Conservation (phyloP, 2,797 vertebrate species). For the Poecile montanus region DNA sequence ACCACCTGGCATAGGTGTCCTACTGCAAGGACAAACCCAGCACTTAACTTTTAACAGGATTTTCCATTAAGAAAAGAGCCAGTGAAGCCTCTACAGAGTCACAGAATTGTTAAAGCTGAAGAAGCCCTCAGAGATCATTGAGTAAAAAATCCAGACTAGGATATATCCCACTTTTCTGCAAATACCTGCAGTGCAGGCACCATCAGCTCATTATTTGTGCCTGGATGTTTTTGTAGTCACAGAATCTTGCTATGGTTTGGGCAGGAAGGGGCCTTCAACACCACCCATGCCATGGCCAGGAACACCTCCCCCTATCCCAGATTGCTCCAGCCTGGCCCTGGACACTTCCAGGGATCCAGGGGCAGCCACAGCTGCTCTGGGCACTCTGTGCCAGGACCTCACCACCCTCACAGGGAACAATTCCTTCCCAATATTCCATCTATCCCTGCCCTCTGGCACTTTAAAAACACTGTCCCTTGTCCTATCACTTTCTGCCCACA, state of each 20-base stretch:
- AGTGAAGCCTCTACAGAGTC: neutral
- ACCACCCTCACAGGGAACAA: neutral
- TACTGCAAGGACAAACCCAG: neutral
- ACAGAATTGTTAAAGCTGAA: neutral
- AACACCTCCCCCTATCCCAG: neutral
- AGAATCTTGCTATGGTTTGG: neutral
- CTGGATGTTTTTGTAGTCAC: neutral
- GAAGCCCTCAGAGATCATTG: fast-evolving
- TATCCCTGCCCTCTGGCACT: neutral
- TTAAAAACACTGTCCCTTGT: neutral
- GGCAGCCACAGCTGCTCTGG: neutral
- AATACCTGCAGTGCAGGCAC: neutral
- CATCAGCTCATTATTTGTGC: neutral
- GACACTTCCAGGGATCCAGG: neutral
- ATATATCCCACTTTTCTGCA: neutral
- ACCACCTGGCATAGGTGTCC: neutral
- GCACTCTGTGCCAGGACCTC: neutral
- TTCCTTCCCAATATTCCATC: neutral
- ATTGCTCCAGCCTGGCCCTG: neutral
- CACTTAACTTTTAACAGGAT: neutral
- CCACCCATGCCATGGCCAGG: neutral
- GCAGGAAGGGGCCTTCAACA: neutral
- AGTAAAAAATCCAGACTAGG: neutral
- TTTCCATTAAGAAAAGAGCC: neutral
- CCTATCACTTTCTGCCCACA: neutral